These are phyloP conservation scores for Eueides isabella DNA, from an alignment of 1,140 invertebrate genomes.

Conservation along the genomic window DNA sequence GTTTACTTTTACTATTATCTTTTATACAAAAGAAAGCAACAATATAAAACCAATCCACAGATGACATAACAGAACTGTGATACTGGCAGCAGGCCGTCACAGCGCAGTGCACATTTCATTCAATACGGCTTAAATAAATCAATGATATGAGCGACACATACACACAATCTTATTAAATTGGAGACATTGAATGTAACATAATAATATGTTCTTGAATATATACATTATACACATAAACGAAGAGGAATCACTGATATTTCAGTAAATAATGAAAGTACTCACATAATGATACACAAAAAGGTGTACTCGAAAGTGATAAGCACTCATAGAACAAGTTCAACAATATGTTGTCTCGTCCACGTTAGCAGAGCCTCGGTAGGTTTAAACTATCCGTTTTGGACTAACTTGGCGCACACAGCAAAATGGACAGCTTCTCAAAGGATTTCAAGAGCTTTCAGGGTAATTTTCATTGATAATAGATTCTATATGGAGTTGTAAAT, in stretches of 20 bases:
- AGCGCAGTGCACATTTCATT: neutral
- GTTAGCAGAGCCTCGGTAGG: conserved; percentile 29
- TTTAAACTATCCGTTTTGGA: neutral
- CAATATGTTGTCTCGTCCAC: conserved; percentile 41
- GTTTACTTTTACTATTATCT: neutral
- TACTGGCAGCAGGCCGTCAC: neutral
- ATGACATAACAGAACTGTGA: neutral
- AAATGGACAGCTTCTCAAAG: conserved; percentile 2
- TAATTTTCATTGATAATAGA: conserved; percentile 15
- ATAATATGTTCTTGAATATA: too few species aligned
- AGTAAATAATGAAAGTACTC: neutral
- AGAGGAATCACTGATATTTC: neutral
- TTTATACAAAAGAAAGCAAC: neutral
- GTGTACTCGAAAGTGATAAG: neutral
- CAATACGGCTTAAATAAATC: neutral
- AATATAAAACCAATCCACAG: neutral
- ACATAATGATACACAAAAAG: neutral
- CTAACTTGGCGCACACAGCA: conserved; percentile 29
- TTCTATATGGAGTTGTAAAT: conserved; percentile 33
- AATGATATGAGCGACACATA: too few species aligned
- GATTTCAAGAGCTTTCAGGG: neutral
- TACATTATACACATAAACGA: neutral
- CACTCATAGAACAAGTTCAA: conserved; percentile 4
- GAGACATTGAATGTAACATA: too few species aligned
- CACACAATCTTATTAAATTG: too few species aligned